Evolutionary conservation across 2,888 invertebrate genomes (phyloP).

Genomic region (Marronus borbonicus): DNA sequence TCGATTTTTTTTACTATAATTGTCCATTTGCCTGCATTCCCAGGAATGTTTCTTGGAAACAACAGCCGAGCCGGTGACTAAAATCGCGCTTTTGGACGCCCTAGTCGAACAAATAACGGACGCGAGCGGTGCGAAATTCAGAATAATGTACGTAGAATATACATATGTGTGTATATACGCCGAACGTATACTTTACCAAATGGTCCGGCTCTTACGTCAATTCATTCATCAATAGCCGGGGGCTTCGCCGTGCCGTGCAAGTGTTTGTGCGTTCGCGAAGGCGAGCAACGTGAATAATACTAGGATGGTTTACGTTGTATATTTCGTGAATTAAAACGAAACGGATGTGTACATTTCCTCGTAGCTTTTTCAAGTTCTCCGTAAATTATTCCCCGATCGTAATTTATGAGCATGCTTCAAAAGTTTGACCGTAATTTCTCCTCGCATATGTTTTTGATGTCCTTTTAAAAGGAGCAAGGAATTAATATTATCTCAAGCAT

Average conservation of each 20-base stretch:
- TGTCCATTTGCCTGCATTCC: conserved; percentile 31
- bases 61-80: conserved; percentile 21
- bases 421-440: conserved; percentile 12
- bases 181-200: conserved; percentile 23
- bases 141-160: conserved; percentile 12
- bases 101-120: neutral
- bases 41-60: conserved; percentile 34
- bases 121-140: neutral
- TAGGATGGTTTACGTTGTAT: conserved; percentile 41
- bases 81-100: conserved; percentile 11
- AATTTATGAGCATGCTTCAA: conserved; percentile 28
- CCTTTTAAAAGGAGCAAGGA: neutral
- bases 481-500: neutral
- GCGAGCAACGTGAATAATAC: conserved; percentile 40
- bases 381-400: conserved; percentile 7
- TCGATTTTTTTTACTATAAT: conserved; percentile 38
- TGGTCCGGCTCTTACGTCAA: conserved; percentile 38
- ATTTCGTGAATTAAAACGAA: conserved; percentile 41
- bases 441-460: neutral
- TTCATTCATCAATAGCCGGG: conserved; percentile 45
- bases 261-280: neutral
- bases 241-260: neutral
- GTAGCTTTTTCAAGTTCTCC: neutral
- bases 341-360: conserved; percentile 38
- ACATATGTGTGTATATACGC: neutral